Conservation (phyloP, 2,797 vertebrate genomes). For the Clarias laeviceps region DNA sequence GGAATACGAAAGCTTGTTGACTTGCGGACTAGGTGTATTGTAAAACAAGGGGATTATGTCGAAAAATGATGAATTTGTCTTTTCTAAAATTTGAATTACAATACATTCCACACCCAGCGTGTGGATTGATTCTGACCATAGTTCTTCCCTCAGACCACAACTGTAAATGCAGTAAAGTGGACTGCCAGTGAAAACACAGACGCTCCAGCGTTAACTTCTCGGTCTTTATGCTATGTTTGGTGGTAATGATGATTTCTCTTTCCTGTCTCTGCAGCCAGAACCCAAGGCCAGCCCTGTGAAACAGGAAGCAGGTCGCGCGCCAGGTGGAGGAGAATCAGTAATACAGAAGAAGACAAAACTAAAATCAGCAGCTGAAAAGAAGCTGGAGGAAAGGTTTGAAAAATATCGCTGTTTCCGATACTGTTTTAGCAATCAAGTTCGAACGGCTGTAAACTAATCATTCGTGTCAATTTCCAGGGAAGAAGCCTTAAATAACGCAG, state of each 20-base stretch:
- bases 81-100: too few species aligned
- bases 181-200: background rate
- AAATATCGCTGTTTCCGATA: background rate
- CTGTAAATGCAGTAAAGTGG: background rate
- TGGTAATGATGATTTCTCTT: background rate
- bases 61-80: too few species aligned
- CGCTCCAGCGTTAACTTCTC: background rate
- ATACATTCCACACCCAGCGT: too few species aligned
- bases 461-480: constrained; percentile 73
- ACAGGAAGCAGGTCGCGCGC: constrained; percentile 37
- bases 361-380: constrained; percentile 60
- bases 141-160: background rate
- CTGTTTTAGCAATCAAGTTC: background rate
- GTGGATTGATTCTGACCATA: too few species aligned
- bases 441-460: background rate
- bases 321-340: constrained; percentile 16
- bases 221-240: background rate
- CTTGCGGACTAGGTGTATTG: too few species aligned
- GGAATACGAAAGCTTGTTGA: too few species aligned
- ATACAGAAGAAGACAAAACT: constrained; percentile 38
- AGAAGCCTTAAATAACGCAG: constrained; percentile 74
- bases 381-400: constrained; percentile 67
- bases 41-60: too few species aligned
- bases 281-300: constrained; percentile 18
- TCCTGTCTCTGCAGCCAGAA: constrained; percentile 51